Base-by-base conservation (phyloP, 1,140 invertebrate genomes). In the Nymphalis io region DNA sequence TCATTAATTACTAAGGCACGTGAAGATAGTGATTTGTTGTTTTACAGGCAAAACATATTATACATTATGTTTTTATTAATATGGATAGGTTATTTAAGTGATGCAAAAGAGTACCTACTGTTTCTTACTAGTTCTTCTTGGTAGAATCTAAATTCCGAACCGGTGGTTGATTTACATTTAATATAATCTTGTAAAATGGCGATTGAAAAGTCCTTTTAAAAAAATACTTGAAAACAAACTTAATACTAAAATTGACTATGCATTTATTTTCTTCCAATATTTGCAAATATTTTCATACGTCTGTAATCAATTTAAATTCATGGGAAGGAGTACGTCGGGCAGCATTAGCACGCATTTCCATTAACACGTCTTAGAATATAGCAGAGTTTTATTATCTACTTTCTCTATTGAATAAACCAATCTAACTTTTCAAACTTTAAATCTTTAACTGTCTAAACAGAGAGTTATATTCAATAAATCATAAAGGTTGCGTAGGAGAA, bases 401-500 rank as follows among this genome's bases (percentile, higher is more conserved):
- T 63, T 69, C 60, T 62, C 27, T 60, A 21, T 67, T 18, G 39
- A 16, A 60, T 20, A 8, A 21, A 51, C 16, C 15, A 46, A 33
- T 16, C 3, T 13, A 51, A 12, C 12, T 51, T 18, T 53, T 51
- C 23, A 48, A 53, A 53, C 4, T n/a, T 38, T 53, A 39, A 53
- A 51, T 33, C 27, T 55, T 40, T 8, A 48, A 51, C 11, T 51
- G 18, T n/a, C 20, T 10, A 33, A 27, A 61, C 27, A 67, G 62
- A 44, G 60, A 48, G 12, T 16, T 70, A 23, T 38, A 27, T 57
- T 63, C 70, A 63, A 81, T 84, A 80, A 70, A 81, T 81, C 70
- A 82, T 74, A 74, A 68, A 72, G 75, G 40, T 57, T 74, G 83
- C 79, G 84, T 90, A 86, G 84, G 85, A 73, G 81, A 70, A 33